Evolutionary conservation across 2,797 vertebrate species (phyloP), one percentile per base, ranked within the genome.

Genomic region (Cuculus canorus): DNA sequence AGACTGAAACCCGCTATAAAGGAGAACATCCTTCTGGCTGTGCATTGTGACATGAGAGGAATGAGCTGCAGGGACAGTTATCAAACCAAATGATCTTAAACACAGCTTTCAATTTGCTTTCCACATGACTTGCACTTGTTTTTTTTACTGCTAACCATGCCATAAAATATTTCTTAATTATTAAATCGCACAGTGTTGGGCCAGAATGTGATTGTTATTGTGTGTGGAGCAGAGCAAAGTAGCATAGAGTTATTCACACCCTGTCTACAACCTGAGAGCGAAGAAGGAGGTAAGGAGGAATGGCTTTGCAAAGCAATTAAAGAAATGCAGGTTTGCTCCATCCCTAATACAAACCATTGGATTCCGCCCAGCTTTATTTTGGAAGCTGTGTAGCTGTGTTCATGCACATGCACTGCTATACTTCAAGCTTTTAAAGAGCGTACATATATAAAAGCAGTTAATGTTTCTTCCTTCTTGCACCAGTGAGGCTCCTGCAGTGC

Each of bases 271-370:
- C 25, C 50, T 23, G 19, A 24, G 45, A 63, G 18, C 21, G 12
- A 8, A 30, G 17, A 0, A 17, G 52, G 32, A 7, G 9, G 9
- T 3, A 11, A 24, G 57, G 41, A 53, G 24, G 57, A 54, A 33
- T 2, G 23, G 24, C 32, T 61, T 16, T 75, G 68, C 22, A 37
- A 50, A 43, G 16, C 57, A 47, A 13, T 28, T 27, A 30, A 8
- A 15, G 32, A 9, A 19, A 9, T 0, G 7, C 28, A 17, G 56
- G 18, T 41, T 18, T 43, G 24, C 60, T 33, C 33, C 61, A 37
- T 1, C 13, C 47, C 21, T 5, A 16, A n/a, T 10, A 13, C 1
- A 0, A 39, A 22, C 18, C 33, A 7, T 5, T 0, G 0, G 5
- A 3, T 19, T 22, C 19, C 43, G 52, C n/a, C 41, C 30, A 13